Base-by-base conservation (phyloP, 2,797 vertebrate genomes). In the Cossypha heuglini region DNA sequence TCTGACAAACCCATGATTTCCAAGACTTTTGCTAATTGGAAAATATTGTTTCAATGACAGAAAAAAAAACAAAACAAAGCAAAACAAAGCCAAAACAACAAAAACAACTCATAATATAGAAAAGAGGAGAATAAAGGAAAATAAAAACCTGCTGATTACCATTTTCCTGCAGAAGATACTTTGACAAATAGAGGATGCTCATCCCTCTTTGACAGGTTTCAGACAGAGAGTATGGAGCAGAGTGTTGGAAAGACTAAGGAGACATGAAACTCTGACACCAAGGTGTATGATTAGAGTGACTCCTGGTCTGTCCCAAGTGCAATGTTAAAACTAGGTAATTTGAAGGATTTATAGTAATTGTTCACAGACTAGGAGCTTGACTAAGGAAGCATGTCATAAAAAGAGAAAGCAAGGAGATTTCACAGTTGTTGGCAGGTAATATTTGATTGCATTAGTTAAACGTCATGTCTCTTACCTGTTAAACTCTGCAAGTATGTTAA, bases 161-260 rank as follows among this genome's bases (percentile, higher is more conserved):
- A 22, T 45, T 57, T 14, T 14, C 48, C 8, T 52, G 43, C 37
- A 69, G 31, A 66, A 66, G 29, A 35, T 15, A 42, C 15, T 37
- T 63, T 5, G 22, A n/a, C 11, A 90, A 63, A 48, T 10, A 48
- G 67, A 1, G 4, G 51, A n/a, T 51, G 28, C 6, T 71, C 9
- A 59, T 31, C n/a, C 3, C 9, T 86, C 63, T 76, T 31, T 48
- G 57, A 10, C 17, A 82, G 24, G 10, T 40, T 55, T 73, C 55
- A 48, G 38, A n/a, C 2, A 25, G 11, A 18, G 22, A 77, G n/a
- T 49, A 29, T 26, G 31, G 40, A 58, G 18, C 19, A 79, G 46
- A 35, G 0, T 16, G 9, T 11, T 0, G 0, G 61, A 67, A 76
- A 37, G 46, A 24, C 42, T 12, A 28, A 93, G n/a, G 13, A 48